A percentile compares a stretch with the other conserved stretches of the same genome.
These are phyloP conservation scores for Ptiloglossa arizonensis DNA, from an alignment of 1,140 invertebrate species.

Conservation along the genomic window DNA sequence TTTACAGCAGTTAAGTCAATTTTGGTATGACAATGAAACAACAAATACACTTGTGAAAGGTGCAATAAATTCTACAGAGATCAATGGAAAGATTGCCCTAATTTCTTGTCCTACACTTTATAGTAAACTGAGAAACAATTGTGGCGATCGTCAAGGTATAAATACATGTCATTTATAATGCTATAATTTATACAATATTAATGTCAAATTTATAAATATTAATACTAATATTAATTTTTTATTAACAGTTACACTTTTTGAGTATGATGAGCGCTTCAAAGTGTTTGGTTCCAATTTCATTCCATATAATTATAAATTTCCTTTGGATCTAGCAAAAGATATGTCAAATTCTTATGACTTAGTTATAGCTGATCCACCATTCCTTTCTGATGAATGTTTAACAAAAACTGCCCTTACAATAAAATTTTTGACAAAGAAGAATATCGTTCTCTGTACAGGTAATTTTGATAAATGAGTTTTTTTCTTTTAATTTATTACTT, in stretches of 20 bases:
- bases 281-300: constrained; percentile 91
- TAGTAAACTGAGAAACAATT: constrained; percentile 84
- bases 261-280: constrained; percentile 91
- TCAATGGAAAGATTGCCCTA: constrained; percentile 88
- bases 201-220: not conserved
- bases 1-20: constrained; percentile 96
- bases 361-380: constrained; percentile 96
- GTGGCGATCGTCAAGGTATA: constrained; percentile 77
- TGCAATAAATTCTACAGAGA: constrained; percentile 81
- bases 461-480: constrained; percentile 30
- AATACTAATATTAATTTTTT: constrained; percentile 32
- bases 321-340: constrained; percentile 86
- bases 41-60: constrained; percentile 86
- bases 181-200: not conserved
- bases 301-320: constrained; percentile 94
- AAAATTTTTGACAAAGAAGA: constrained; percentile 88
- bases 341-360: constrained; percentile 88
- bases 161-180: constrained; percentile 23
- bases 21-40: constrained; percentile 95
- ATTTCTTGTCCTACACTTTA: constrained; percentile 95
- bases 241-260: constrained; percentile 89
- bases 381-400: constrained; percentile 96
- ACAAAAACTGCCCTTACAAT: constrained; percentile 92
- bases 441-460: constrained; percentile 96
- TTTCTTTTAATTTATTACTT: not conserved